Evolutionary conservation across 2,797 vertebrate genomes (phyloP).

Genomic region (Bovichtus variegatus): DNA sequence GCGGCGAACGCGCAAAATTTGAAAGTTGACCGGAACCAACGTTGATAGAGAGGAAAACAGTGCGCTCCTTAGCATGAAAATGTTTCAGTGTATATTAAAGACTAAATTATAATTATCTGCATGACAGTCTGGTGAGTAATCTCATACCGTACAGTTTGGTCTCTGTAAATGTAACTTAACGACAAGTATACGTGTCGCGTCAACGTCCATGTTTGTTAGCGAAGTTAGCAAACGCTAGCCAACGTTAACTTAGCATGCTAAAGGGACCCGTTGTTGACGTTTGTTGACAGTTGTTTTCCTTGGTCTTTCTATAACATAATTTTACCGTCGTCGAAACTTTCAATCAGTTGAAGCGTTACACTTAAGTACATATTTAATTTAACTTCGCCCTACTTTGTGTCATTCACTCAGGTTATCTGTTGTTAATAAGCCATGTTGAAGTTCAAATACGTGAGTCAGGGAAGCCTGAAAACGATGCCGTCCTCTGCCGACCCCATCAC

Average conservation of each 20-base stretch:
- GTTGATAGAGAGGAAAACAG: slow-evolving; percentile 28
- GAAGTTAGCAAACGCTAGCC: slow-evolving; percentile 40
- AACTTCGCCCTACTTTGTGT: not conserved
- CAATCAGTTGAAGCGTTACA: not conserved
- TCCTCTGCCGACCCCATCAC: slow-evolving; percentile 87
- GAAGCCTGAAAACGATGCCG: slow-evolving; percentile 68
- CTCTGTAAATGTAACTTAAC: not conserved
- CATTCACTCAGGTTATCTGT: slow-evolving; percentile 20
- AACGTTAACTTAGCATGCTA: slow-evolving; percentile 34
- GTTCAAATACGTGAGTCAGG: slow-evolving; percentile 91
- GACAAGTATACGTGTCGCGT: not conserved
- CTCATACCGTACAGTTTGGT: not conserved
- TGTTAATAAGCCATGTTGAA: slow-evolving; percentile 89
- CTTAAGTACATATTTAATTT: not conserved
- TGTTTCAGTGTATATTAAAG: not conserved
- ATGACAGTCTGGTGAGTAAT: slow-evolving; percentile 66
- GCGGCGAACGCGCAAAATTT: slow-evolving; percentile 85
- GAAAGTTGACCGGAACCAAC: slow-evolving; percentile 84
- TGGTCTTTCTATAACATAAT: not conserved
- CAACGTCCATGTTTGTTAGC: not conserved
- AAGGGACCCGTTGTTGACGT: slow-evolving; percentile 37
- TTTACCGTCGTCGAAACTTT: fast-evolving
- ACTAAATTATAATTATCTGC: not conserved
- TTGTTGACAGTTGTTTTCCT: not conserved
- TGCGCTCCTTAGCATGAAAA: not conserved